Conservation (phyloP, 2,113 vertebrate species). For the Nannobrachium achirus region DNA sequence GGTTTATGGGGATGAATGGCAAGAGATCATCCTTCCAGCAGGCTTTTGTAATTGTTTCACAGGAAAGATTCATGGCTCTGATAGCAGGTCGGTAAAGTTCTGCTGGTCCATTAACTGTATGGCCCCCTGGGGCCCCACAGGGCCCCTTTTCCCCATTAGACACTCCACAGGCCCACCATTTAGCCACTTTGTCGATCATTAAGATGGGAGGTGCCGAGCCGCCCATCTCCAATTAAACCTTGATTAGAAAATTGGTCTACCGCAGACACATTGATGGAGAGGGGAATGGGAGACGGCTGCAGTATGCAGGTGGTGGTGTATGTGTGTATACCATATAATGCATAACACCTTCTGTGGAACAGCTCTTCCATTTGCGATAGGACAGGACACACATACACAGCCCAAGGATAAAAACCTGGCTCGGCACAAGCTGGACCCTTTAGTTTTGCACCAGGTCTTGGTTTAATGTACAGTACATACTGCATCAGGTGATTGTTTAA, state of each 20-base stretch:
- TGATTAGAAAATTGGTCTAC: constrained; percentile 68
- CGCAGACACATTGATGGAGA: constrained; percentile 29
- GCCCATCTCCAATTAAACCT: constrained; percentile 70
- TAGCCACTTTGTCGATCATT: constrained; percentile 62
- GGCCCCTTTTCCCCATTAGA: constrained; percentile 51
- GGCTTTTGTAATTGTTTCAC: constrained; percentile 59
- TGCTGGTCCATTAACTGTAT: constrained; percentile 40
- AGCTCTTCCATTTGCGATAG: no score
- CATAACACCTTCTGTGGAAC: no score
- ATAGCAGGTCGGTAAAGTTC: constrained; percentile 10
- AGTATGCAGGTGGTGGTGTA: constrained; percentile 36
- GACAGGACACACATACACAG: no score
- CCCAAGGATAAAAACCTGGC: no score
- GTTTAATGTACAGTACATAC: no score
- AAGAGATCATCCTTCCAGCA: constrained; percentile 36
- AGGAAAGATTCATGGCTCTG: constrained; percentile 55
- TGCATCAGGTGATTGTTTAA: no score
- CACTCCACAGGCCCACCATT: constrained; percentile 60
- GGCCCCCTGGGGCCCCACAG: constrained; percentile 43
- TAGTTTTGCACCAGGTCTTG: no score
- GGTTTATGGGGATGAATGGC: constrained; percentile 41
- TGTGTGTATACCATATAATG: no score
- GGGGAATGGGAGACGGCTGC: constrained; percentile 20
- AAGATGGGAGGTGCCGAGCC: constrained; percentile 45
- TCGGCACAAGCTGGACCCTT: no score